Base-by-base conservation (phyloP, 2,797 vertebrate genomes). In the Syngnathus acus region DNA sequence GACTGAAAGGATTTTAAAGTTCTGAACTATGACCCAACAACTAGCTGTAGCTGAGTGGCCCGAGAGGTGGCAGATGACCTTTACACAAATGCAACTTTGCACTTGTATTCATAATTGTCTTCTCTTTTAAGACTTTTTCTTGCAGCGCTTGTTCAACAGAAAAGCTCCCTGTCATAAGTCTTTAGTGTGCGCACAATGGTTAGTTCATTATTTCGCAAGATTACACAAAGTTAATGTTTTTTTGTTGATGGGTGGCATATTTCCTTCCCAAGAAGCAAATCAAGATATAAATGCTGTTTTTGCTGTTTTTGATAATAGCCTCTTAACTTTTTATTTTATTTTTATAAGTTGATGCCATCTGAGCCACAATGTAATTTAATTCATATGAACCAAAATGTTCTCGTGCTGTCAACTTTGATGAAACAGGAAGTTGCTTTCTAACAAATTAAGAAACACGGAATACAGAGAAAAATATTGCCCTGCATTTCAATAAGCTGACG, bases 61-160 rank as follows among this genome's bases (percentile, higher is more conserved):
- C 62, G 9, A 5, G 43, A 48, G 62, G 47, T 62, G 67, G 68
- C 64, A n/a, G 60, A n/a, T 64, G 45, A 66, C 47, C 53, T 66
- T 69, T 60, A 32, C 39, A 32, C 47, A 1, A 16, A 48, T 21
- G 48, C 59, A 23, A 65, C 7, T 37, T 66, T 38, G 1, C 38
- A 60, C 37, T 40, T 60, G 37, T 5, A 16, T 32, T 37, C 37
- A 57, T 57, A 8, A 32, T 32, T 65, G 13, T 53, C 19, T 45
- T 50, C 47, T 45, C 14, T 43, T 4, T 65, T 19, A 23, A 42
- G 1, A 21, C 63, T 21, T 37, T 38, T 19, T 45, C 13, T 64
- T 2, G 2, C 32, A 32, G 47, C 3, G 6, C 2, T 58, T 59
- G 57, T 37, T 59, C 14, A 17, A 38, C 21, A 14, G 4, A 54